Conservation (phyloP, 2,797 vertebrate genomes). For the Erpetoichthys calabaricus region DNA sequence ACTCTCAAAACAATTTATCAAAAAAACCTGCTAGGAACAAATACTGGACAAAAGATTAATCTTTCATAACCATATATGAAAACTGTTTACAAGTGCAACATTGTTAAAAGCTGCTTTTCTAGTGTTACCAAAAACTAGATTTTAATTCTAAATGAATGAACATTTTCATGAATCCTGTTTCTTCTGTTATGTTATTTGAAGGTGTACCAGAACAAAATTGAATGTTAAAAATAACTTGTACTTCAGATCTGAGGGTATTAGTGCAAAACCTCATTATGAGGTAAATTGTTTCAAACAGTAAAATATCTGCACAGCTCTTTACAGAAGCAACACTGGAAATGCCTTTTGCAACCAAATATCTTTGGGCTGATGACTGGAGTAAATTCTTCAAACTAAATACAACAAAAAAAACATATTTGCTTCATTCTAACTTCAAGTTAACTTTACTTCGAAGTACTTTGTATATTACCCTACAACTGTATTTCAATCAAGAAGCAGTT, state of each 20-base stretch:
- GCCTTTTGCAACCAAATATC: constrained; percentile 29
- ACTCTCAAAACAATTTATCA: constrained; percentile 12
- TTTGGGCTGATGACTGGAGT: constrained; percentile 22
- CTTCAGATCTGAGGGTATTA: constrained; percentile 42
- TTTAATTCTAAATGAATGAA: constrained; percentile 16
- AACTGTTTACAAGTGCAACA: constrained; percentile 17
- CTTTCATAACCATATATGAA: constrained; percentile 3
- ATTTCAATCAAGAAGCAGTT: too few relatives aligned
- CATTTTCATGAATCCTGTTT: constrained; percentile 13
- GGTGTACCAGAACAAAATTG: constrained; percentile 43
- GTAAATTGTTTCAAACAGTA: constrained; percentile 34
- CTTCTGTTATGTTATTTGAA: constrained; percentile 21
- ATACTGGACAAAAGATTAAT: constrained; percentile 11
- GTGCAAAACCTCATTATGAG: constrained; percentile 59
- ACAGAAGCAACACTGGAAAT: constrained; percentile 34
- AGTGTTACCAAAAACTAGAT: constrained; percentile 32
- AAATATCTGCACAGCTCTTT: constrained; percentile 32
- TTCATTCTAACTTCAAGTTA: too few relatives aligned
- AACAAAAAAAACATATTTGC: too few relatives aligned
- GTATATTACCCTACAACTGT: too few relatives aligned
- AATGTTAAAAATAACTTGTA: constrained; percentile 23
- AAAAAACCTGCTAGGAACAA: not conserved
- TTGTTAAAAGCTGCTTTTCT: constrained; percentile 22
- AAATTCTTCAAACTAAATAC: constrained; percentile 1
- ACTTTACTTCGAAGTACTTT: too few relatives aligned